Evolutionary conservation across 1,140 invertebrate species (phyloP), one percentile per base, ranked within the genome.

Genomic region (Neelides sp.): DNA sequence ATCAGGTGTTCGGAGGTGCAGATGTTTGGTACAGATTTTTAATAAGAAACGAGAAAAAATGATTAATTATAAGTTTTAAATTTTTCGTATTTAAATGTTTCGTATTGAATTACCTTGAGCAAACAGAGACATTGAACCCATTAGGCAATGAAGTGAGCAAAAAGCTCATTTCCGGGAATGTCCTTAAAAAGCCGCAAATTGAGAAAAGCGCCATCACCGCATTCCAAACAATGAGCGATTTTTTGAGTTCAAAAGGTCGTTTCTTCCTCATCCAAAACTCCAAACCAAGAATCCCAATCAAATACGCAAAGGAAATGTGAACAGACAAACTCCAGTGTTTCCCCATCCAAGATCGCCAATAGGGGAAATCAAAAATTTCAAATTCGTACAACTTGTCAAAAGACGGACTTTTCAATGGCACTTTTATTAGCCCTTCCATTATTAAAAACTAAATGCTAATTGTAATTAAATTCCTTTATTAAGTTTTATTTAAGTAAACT

Each of bases 281-380:
- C 19, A 89, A 88, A 45, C 80, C 82, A 68, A 93, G 96, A 63
- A 98, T 89, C 28, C 91, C 70, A 19, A 92, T 73, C 77, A 98
- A 85, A 64, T 98, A 98, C 53, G 90, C 71, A 47, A 81, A 83
- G 39, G 86, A 82, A 66, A 84, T 87, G 64, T 89, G 91, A 67
- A 96, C 88, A 39, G 85, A 85, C 64, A 83, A 79, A 35, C 84
- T 87, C 93, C 93, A 97, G 68, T 97, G 88, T 56, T 88, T 78
- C 34, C 79, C 75, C 90, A 97, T 95, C 89, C 93, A 98, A 68
- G 80, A 78, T 62, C 82, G 76, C 59, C 46, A 48, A n/a, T 35
- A 43, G 23, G 36, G 46, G 3, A 32, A 44, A 7, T 54, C 47
- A 43, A 49, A 49, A 41, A 49, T 54, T 42, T 54, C 52, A 23